Percentiles rank a stretch among this genome's conserved stretches.
phyloP scores from a whole-genome alignment of 1,140 invertebrate genomes.

The roundworm (Caenorhabditis elegans) region DNA sequence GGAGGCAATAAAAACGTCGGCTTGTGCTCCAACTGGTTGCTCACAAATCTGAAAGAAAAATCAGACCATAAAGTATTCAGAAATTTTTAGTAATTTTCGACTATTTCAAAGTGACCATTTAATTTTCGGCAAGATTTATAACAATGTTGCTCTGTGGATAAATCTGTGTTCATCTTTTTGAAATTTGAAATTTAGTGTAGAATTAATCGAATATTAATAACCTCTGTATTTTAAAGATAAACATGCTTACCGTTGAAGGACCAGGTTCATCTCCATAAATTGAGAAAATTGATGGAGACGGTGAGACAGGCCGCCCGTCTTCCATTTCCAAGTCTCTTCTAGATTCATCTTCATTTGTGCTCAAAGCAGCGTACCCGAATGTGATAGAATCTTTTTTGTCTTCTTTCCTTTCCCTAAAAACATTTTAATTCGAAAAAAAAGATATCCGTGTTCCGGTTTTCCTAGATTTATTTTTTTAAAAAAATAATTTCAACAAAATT shows the following conservation, averaged over 20 bases:
- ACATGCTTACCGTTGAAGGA: background rate
- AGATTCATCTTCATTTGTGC: background rate
- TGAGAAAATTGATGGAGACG: conserved; percentile 23
- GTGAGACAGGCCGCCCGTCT: background rate
- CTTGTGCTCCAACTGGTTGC: conserved; percentile 46
- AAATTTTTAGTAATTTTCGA: too few species aligned
- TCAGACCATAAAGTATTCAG: background rate
- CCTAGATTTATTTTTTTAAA: too few species aligned
- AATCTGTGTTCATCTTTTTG: too few species aligned
- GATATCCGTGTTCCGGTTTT: too few species aligned
- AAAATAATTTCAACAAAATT: too few species aligned
- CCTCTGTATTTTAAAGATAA: too few species aligned
- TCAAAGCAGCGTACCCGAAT: conserved; percentile 27
- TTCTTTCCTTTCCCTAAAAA: conserved; percentile 22
- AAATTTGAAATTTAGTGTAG: too few species aligned
- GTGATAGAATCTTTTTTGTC: background rate
- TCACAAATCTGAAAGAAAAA: conserved; percentile 32
- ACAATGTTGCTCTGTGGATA: too few species aligned
- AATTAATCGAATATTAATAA: too few species aligned
- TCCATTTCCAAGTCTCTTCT: conserved; percentile 7
- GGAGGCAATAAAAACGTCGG: conserved; percentile 49
- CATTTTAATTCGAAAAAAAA: too few species aligned
- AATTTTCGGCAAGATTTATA: too few species aligned
- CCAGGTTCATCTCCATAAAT: conserved; percentile 33
- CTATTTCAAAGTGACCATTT: too few species aligned